phyloP scores from a whole-genome alignment of 1,140 invertebrate genomes.

The Panagrolaimus sp. region DNA sequence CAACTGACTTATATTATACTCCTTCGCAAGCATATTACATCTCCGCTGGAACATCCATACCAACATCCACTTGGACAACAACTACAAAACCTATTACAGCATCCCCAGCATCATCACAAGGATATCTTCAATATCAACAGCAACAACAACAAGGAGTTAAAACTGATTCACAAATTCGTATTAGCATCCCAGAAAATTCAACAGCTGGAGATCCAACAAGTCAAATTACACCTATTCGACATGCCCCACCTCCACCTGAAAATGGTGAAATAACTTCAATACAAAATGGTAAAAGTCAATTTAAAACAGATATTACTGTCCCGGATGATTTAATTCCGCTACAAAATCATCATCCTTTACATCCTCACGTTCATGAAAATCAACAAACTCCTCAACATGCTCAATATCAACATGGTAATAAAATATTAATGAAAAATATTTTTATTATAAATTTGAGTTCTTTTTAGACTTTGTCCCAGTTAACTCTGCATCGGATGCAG shows the following conservation, averaged over 20 bases:
- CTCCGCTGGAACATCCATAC: not conserved
- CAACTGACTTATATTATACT: no score
- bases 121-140: not conserved
- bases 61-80: conserved; percentile 7
- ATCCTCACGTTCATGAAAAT: conserved; percentile 9
- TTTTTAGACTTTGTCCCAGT: conserved; percentile 4
- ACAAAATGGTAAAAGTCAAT: conserved; percentile 28
- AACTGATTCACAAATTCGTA: conserved; percentile 14
- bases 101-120: not conserved
- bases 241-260: conserved; percentile 41
- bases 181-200: not conserved
- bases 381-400: conserved; percentile 12
- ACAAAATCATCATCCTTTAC: conserved; percentile 15
- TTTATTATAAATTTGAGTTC: not conserved
- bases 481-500: conserved; percentile 22
- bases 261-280: not conserved
- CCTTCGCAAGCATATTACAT: conserved; percentile 8
- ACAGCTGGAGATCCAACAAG: not conserved
- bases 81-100: not conserved
- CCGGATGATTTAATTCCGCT: conserved; percentile 41
- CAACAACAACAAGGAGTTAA: not conserved
- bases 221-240: conserved; percentile 42
- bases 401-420: conserved; percentile 7
- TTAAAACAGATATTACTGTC: conserved; percentile 48
- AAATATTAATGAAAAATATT: no score